phyloP scores from a whole-genome alignment of 2,797 vertebrate genomes.

The Sebastes kiyomatsui region DNA sequence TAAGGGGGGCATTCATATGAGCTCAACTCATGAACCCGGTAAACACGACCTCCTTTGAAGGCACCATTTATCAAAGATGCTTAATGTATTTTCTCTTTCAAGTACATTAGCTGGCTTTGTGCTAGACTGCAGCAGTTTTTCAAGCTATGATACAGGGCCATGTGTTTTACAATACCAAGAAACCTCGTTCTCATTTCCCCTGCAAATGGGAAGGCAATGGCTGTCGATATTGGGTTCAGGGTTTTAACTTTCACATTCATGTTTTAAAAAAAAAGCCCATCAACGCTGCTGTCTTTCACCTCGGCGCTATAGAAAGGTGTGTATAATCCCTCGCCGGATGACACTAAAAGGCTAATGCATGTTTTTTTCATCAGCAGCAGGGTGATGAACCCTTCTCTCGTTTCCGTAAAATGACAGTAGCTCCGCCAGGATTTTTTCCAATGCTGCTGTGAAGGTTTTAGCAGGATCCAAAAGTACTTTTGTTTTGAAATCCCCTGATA shows the following conservation, averaged over 20 bases:
- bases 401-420: background rate
- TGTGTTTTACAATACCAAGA: background rate
- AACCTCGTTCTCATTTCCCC: background rate
- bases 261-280: too few species aligned
- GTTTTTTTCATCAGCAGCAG: background rate
- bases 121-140: background rate
- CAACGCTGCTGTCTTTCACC: background rate
- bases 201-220: background rate
- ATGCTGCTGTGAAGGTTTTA: background rate
- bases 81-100: background rate
- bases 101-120: background rate
- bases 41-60: too few species aligned
- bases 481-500: background rate
- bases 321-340: background rate
- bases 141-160: background rate
- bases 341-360: background rate
- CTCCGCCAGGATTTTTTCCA: background rate
- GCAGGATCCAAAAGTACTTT: background rate
- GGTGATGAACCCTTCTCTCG: background rate
- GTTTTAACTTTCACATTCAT: background rate
- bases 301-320: background rate
- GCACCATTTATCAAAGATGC: background rate
- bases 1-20: too few species aligned
- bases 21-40: too few species aligned
- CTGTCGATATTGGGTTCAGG: background rate